Evolutionary conservation across 2,888 invertebrate genomes (phyloP), one percentile per base, ranked within the genome.

Genomic region (Cordilura impudica): DNA sequence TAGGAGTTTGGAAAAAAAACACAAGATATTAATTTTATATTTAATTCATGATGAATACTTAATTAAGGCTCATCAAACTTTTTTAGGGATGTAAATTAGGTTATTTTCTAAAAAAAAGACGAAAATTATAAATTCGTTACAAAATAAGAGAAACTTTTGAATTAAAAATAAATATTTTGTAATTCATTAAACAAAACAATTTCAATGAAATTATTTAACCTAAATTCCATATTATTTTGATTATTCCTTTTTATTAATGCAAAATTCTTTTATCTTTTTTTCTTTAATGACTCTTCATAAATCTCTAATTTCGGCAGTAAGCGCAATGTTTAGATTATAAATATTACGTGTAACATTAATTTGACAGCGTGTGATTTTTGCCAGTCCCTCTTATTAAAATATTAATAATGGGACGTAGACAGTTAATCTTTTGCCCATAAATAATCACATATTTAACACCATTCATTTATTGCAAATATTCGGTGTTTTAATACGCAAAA

Each of bases 301-400:
- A 0, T 16, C 21, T 43, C 43, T 43, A 45, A 31, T 63, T 21
- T 23, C 3, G 6, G 2, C 8, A 39, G 23, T 12, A 7, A 16
- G 8, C 6, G 16, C 5, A 16, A 6, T 47, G 8, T 5, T 49
- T 12, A 8, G n/a, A 23, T 23, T 26, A 65, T 63, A 65, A 65
- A 53, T 65, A 31, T 23, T 39, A 43, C 21, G 53, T 58, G 14
- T 43, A 23, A 58, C 58, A 47, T 8, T 10, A 26, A 51, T 53
- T 23, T 56, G 69, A 58, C 69, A 58, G 56, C 69, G 69, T 69
- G 69, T 1, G 69, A 69, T 31, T 29, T 58, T 16, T 23, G 35
- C 26, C 56, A 69, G 56, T 21, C 31, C 56, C 12, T 21, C 14
- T 18, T 47, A 47, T 12, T 29, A 8, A 31, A 35, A 16, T 35